These are phyloP conservation scores for Gobiocypris rarus DNA, from an alignment of 2,113 vertebrate genomes.

Conservation along the genomic window DNA sequence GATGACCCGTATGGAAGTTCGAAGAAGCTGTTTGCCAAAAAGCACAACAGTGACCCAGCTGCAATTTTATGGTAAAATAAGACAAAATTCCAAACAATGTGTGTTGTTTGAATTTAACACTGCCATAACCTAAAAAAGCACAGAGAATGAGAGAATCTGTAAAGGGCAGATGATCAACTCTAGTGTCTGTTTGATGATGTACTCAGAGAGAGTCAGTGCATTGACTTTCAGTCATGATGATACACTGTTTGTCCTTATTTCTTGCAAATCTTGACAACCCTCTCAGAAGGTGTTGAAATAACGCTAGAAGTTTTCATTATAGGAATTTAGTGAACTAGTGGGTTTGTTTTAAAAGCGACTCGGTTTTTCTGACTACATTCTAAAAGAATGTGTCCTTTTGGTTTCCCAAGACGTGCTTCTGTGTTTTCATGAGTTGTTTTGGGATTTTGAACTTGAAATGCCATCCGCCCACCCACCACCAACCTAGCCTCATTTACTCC, in stretches of 20 bases:
- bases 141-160: not conserved
- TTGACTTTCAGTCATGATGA: not conserved
- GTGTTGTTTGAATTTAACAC: not conserved
- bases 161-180: not conserved
- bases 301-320: not conserved
- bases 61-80: not conserved
- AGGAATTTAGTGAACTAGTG: not conserved
- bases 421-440: not conserved
- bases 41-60: not conserved
- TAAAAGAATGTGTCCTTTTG: not conserved
- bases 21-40: conserved; percentile 11
- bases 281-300: not conserved
- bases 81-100: conserved; percentile 3
- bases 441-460: conserved; percentile 23
- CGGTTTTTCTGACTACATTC: not conserved
- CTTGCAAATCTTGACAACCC: not conserved
- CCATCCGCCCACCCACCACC: conserved; percentile 8
- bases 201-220: not conserved
- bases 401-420: not conserved
- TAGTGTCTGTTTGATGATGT: not conserved
- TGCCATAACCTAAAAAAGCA: not conserved
- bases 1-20: not conserved
- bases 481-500: not conserved
- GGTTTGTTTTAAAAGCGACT: not conserved
- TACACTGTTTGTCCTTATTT: conserved; percentile 4